A percentile compares a stretch with the other conserved stretches of the same genome.
Conservation (phyloP, 2,797 vertebrate genomes). For the Danio choprae region DNA sequence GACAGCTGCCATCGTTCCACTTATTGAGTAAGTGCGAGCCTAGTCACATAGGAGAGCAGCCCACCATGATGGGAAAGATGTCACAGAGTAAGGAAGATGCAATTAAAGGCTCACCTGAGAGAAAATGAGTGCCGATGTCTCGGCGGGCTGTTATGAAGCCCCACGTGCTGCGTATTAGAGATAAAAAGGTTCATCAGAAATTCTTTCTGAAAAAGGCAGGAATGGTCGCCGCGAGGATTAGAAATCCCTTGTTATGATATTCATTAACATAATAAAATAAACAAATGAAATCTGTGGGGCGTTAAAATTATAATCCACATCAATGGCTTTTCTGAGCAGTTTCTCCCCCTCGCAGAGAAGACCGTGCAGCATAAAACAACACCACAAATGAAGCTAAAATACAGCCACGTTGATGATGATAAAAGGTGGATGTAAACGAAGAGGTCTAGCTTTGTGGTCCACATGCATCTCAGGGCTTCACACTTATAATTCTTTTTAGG, state of each 20-base stretch:
- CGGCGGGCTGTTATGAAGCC: constrained; percentile 51
- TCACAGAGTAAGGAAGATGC: constrained; percentile 57
- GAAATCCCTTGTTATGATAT: constrained; percentile 22
- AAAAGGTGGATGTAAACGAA: neutral
- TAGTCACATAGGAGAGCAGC: constrained; percentile 66
- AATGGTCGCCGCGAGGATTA: constrained; percentile 23
- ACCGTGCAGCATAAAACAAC: constrained; percentile 1
- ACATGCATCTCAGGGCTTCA: neutral
- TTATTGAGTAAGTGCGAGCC: constrained; percentile 69
- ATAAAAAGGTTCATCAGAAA: constrained; percentile 44
- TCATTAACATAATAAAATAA: constrained; percentile 38
- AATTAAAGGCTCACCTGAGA: constrained; percentile 60
- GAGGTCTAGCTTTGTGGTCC: neutral
- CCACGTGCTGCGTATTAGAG: constrained; percentile 45
- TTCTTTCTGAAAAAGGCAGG: constrained; percentile 21
- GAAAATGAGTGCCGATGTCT: constrained; percentile 43
- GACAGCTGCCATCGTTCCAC: constrained; percentile 73
- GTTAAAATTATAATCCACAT: constrained; percentile 17
- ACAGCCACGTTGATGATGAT: neutral
- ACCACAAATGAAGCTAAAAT: neutral
- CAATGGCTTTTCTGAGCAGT: constrained; percentile 26
- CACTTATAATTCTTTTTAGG: no score
- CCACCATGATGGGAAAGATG: constrained; percentile 55
- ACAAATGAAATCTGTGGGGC: constrained; percentile 12
- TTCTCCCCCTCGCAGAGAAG: constrained; percentile 2